Conservation (phyloP, 2,888 invertebrate genomes). For the Drosophila koepferae region DNA sequence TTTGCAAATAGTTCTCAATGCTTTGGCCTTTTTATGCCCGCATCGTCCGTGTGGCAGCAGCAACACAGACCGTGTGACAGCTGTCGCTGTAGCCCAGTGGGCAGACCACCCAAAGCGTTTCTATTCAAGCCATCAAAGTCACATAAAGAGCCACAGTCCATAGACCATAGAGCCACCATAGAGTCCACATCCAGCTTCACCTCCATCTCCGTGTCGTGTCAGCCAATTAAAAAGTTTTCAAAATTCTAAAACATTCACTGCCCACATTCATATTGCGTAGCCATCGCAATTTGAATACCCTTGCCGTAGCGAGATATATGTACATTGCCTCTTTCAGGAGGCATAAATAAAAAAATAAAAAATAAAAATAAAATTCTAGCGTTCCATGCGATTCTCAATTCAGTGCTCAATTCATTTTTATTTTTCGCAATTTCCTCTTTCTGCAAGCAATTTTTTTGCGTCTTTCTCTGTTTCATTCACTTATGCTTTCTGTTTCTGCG, state of each 20-base stretch:
- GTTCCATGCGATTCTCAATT: not conserved
- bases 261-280: not conserved
- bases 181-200: too few species aligned
- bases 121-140: constrained; percentile 34
- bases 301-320: not conserved
- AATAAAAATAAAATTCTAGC: too few species aligned
- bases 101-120: constrained; percentile 9
- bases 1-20: constrained; percentile 63
- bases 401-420: not conserved
- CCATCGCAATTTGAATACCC: not conserved
- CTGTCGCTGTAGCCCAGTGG: constrained; percentile 10
- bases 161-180: constrained; percentile 1
- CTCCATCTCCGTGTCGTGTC: not conserved
- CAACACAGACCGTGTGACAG: constrained; percentile 1
- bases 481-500: not conserved
- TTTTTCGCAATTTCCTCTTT: not conserved
- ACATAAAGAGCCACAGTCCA: constrained; percentile 15
- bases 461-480: not conserved
- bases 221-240: constrained; percentile 44
- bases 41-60: constrained; percentile 17
- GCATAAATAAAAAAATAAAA: too few species aligned
- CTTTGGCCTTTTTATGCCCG: constrained; percentile 39
- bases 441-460: not conserved
- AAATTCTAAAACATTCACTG: not conserved
- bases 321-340: not conserved